Base-by-base conservation (phyloP, 2,113 vertebrate species). In the Synchiropus splendidus region DNA sequence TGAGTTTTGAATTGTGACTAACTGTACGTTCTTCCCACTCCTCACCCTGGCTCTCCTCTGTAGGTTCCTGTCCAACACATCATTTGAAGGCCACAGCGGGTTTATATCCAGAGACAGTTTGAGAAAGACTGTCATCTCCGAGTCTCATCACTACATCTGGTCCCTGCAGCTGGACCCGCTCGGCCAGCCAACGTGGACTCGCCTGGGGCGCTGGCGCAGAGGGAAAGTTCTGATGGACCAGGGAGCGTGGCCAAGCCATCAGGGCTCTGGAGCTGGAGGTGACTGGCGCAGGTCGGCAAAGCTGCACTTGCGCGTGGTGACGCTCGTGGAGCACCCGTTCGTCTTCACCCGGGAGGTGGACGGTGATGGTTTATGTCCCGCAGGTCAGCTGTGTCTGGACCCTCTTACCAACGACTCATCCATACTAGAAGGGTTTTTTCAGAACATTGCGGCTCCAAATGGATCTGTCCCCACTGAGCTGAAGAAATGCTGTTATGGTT, bases 51-150 rank as follows among this genome's bases (percentile, higher is more conserved):
- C 50, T 37, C 3, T 34, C 16, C 33, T 44, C 31, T 16, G 64
- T 70, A 97, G 94, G 80, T 98, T 97, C 81, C 75, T 98, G 62
- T 89, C 89, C 78, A 95, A 93, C 80, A 90, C 87, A 35, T 87
- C 88, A 18, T 98, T 97, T 69, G 85, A 94, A 87, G 63, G 86
- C 88, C 74, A 94, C 83, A 67, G 90, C 0, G 78, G 78, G 30
- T 72, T 74, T 14, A 70, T 80, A 47, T 74, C 75, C 56, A 70
- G 33, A 42, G 45, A 64, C 10, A 10, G 17, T 42, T 31, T 34
- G 6, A 64, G 89, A 36, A 87, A 77, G 42, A 88, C 89, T 61
- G 39, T 97, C 62, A 84, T 89, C 73, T 74, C 78, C 0, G 78
- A 80, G 41, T 66, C 72, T 9, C 75, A 76, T 61, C 78, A 80